Conservation (phyloP, 2,888 invertebrate species). For the Leptopilina drosophilae region DNA sequence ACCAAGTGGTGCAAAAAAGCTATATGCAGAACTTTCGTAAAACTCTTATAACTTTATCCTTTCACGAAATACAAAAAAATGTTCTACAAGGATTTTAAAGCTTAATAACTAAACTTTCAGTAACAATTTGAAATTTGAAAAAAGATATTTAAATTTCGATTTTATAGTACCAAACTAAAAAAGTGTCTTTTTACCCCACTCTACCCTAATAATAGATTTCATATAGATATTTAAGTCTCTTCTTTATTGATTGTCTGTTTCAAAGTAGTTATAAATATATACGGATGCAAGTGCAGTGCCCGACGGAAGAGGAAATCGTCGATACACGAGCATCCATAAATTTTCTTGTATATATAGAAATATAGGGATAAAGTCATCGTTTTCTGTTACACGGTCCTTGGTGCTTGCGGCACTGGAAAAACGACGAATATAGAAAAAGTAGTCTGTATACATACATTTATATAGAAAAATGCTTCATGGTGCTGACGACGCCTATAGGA, state of each 20-base stretch:
- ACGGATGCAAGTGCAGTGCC: slow-evolving; percentile 49
- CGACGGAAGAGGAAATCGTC: slow-evolving; percentile 46
- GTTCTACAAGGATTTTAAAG: too few species aligned
- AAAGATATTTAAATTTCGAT: too few species aligned
- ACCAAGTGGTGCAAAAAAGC: too few species aligned
- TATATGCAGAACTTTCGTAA: too few species aligned
- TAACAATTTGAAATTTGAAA: too few species aligned
- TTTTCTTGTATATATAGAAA: slow-evolving; percentile 45
- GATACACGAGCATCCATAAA: slow-evolving; percentile 51
- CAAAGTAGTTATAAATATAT: slow-evolving; percentile 54
- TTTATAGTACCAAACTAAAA: too few species aligned
- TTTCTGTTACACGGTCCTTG: slow-evolving; percentile 43
- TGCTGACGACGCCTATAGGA: slow-evolving; percentile 8
- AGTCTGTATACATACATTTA: too few species aligned
- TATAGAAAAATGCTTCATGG: slow-evolving; percentile 40
- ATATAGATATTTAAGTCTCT: slow-evolving; percentile 53
- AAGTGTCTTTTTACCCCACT: too few species aligned
- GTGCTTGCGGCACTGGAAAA: slow-evolving; percentile 36
- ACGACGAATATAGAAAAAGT: slow-evolving; percentile 26
- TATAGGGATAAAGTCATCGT: slow-evolving; percentile 50
- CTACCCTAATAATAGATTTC: slow-evolving; percentile 44
- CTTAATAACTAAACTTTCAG: too few species aligned
- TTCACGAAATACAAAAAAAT: too few species aligned
- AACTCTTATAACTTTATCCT: too few species aligned
- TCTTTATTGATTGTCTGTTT: slow-evolving; percentile 53